Conservation (phyloP, 2,888 invertebrate species). For the Cephus pulcher region DNA sequence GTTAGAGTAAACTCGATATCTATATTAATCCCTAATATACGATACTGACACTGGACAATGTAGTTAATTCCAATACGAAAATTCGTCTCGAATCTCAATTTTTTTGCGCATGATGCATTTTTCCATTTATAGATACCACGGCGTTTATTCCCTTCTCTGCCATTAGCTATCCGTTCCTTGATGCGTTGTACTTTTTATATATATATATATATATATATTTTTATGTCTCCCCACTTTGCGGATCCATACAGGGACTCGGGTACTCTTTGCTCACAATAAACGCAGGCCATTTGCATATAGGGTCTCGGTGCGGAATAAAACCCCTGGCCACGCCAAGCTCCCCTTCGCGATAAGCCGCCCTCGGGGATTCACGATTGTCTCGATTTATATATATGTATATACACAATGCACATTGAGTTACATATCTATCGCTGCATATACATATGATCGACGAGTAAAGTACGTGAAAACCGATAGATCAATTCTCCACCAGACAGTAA, state of each 20-base stretch:
- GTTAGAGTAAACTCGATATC: neutral
- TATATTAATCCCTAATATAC: neutral
- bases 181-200: neutral
- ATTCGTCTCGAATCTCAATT: neutral
- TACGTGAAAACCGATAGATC: slow-evolving; percentile 43
- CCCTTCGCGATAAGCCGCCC: slow-evolving; percentile 56
- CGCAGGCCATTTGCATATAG: slow-evolving; percentile 60
- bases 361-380: slow-evolving; percentile 59
- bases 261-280: slow-evolving; percentile 61
- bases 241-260: slow-evolving; percentile 49
- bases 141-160: neutral
- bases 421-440: neutral
- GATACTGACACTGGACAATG: neutral
- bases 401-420: neutral
- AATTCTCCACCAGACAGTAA: slow-evolving; percentile 53
- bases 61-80: neutral
- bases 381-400: slow-evolving; percentile 48
- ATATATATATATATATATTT: neutral
- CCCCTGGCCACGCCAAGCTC: slow-evolving; percentile 33
- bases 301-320: slow-evolving; percentile 50
- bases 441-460: slow-evolving; percentile 15
- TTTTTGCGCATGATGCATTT: neutral
- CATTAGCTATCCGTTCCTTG: neutral
- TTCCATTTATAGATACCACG: neutral
- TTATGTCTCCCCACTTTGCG: slow-evolving; percentile 47